Percentiles rank a stretch among this genome's conserved stretches.
Evolutionary conservation across 2,113 vertebrate genomes (phyloP).

Genomic region (Pomatostomus ruficeps): DNA sequence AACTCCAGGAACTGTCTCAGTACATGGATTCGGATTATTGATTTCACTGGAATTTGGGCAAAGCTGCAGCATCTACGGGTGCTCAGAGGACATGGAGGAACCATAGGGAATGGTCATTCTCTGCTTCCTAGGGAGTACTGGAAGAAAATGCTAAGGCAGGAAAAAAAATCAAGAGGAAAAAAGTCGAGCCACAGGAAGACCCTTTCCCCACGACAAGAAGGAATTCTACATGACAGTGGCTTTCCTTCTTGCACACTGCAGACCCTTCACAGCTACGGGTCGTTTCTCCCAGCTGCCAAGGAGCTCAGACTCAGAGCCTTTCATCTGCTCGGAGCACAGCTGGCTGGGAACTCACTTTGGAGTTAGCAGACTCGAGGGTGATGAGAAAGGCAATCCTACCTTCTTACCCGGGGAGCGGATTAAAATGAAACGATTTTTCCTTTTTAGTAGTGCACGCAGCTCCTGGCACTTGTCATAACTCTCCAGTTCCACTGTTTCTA

Average conservation of each 20-base stretch:
- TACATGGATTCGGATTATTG: background rate
- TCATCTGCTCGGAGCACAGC: background rate
- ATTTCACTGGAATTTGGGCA: background rate
- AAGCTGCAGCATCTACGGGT: background rate
- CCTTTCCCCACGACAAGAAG: background rate
- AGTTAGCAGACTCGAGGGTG: background rate
- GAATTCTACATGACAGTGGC: background rate
- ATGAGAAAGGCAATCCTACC: conserved; percentile 74
- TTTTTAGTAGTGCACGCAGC: conserved; percentile 82
- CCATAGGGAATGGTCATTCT: background rate
- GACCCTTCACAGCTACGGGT: background rate
- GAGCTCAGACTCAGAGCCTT: background rate
- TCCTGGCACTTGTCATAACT: conserved; percentile 92
- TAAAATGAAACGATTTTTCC: conserved; percentile 87
- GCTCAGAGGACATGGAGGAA: background rate
- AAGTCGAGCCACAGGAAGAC: background rate
- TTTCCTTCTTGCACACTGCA: background rate
- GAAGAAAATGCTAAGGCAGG: background rate
- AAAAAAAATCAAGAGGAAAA: background rate
- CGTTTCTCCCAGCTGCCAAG: background rate
- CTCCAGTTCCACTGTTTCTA: conserved; percentile 88
- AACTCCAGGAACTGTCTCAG: background rate
- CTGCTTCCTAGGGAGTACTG: background rate
- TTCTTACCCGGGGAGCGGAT: conserved; percentile 83
- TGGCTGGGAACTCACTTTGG: background rate